Evolutionary conservation across 2,113 vertebrate genomes (phyloP).

Genomic region (Sula dactylatra): DNA sequence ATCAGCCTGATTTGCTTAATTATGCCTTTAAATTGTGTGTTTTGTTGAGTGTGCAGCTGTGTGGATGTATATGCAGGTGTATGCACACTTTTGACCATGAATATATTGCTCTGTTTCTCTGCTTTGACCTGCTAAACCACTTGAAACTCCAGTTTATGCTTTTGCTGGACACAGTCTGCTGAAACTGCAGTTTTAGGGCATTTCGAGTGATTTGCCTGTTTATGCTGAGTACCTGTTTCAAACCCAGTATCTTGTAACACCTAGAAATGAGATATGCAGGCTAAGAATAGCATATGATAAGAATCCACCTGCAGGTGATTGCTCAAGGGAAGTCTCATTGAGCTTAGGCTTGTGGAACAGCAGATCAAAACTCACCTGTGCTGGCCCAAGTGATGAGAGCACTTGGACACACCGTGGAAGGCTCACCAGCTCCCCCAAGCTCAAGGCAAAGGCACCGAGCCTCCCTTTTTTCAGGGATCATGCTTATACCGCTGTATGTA

Average conservation of each 20-base stretch:
- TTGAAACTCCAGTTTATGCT: not conserved
- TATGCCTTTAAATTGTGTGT: not conserved
- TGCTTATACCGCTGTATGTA: not conserved
- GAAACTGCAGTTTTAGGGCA: not conserved
- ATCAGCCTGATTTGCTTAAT: not conserved
- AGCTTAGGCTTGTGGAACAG: not conserved
- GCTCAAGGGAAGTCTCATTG: not conserved
- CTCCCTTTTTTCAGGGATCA: not conserved
- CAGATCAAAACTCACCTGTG: not conserved
- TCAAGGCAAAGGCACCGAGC: not conserved
- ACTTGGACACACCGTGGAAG: rapidly evolving
- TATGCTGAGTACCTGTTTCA: not conserved
- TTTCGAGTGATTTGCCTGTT: rapidly evolving
- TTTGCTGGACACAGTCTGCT: not conserved
- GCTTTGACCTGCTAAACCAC: slow-evolving; percentile 16
- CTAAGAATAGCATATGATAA: not conserved
- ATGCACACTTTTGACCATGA: not conserved
- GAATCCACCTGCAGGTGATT: not conserved
- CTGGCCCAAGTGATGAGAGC: not conserved
- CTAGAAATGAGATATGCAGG: not conserved
- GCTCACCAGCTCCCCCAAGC: not conserved
- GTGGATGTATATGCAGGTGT: slow-evolving; percentile 12
- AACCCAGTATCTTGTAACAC: not conserved
- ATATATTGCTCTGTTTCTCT: slow-evolving; percentile 20
- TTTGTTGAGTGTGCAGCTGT: slow-evolving; percentile 23